Conservation (phyloP, 2,888 invertebrate species). For the Sepiola atlantica region DNA sequence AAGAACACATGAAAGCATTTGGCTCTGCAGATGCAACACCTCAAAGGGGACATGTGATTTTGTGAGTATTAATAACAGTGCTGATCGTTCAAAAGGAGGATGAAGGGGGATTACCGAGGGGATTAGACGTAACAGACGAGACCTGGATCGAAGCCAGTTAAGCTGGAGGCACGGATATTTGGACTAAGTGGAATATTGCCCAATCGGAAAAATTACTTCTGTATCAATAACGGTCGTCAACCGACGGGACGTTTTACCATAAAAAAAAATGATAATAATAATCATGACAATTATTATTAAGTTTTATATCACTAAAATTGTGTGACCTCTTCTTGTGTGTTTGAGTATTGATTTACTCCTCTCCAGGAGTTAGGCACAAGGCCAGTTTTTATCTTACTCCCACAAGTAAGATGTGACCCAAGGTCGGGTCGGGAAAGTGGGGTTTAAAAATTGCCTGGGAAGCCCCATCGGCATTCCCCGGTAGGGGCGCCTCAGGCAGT, state of each 20-base stretch:
- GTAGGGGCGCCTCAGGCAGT: too few species aligned
- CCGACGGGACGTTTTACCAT: not conserved
- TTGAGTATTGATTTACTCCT: too few species aligned
- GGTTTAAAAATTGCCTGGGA: too few species aligned
- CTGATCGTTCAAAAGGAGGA: not conserved
- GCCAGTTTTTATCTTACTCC: too few species aligned
- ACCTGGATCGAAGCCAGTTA: not conserved
- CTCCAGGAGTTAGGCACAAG: too few species aligned
- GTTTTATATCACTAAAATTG: too few species aligned
- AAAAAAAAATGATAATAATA: not conserved
- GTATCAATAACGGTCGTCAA: conserved; percentile 1
- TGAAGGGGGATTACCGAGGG: not conserved
- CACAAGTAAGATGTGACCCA: too few species aligned
- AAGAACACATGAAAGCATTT: not conserved
- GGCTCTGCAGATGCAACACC: conserved; percentile 32
- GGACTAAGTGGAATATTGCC: conserved; percentile 8
- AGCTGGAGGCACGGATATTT: conserved; percentile 10
- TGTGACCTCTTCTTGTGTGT: too few species aligned
- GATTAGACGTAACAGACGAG: not conserved
- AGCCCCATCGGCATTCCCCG: too few species aligned
- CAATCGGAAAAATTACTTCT: not conserved
- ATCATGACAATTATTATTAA: not conserved
- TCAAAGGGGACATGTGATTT: conserved; percentile 32
- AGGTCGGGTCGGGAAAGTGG: too few species aligned
- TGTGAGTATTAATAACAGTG: not conserved